phyloP scores from a whole-genome alignment of 2,113 vertebrate species.

The Galeopterus variegatus region DNA sequence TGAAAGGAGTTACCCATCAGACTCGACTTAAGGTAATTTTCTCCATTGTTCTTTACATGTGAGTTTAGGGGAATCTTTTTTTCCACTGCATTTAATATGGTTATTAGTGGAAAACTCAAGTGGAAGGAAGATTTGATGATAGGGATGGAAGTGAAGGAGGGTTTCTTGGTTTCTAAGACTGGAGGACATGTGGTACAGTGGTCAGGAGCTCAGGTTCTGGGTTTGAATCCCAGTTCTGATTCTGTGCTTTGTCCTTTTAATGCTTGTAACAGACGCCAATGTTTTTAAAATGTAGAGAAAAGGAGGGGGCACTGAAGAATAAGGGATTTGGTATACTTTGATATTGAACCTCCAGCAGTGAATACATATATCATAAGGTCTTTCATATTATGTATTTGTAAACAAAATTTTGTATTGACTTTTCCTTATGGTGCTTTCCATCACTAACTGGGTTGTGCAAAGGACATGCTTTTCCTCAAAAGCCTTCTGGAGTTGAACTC shows the following conservation, averaged over 20 bases:
- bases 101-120: constrained; percentile 33
- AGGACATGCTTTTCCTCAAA: constrained; percentile 62
- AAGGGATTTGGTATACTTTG: constrained; percentile 18
- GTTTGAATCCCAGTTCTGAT: constrained; percentile 29
- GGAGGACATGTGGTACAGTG: background rate
- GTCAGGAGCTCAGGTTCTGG: constrained; percentile 1
- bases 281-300: constrained; percentile 32
- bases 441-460: constrained; percentile 61
- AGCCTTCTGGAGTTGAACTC: constrained; percentile 80
- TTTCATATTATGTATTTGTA: constrained; percentile 30
- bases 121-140: constrained; percentile 16
- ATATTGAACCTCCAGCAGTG: background rate
- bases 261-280: background rate
- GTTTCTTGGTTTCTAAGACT: background rate
- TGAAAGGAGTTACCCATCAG: constrained; percentile 90
- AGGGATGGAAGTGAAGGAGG: background rate
- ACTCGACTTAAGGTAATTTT: constrained; percentile 88
- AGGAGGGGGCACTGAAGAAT: background rate
- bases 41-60: background rate
- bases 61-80: background rate
- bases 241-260: background rate
- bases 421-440: constrained; percentile 69
- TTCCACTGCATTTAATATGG: background rate
- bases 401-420: constrained; percentile 45
- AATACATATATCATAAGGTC: background rate